These are phyloP conservation scores for Fabriciana adippe DNA, from an alignment of 2,888 invertebrate genomes.

Conservation along the genomic window DNA sequence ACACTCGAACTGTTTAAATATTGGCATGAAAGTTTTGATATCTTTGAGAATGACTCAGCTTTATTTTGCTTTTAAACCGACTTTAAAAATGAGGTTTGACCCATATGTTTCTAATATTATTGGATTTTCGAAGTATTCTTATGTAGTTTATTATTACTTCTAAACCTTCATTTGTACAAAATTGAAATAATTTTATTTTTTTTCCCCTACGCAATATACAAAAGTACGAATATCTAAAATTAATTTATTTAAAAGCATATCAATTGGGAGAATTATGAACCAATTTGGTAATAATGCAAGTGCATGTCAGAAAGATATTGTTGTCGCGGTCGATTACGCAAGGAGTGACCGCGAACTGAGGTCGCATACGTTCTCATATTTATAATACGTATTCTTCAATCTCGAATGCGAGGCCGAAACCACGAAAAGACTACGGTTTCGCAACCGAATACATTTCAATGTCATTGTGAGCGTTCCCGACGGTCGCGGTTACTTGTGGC, in stretches of 20 bases:
- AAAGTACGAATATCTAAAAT: not conserved
- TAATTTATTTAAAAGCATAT: slow-evolving; percentile 28
- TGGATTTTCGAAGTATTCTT: too few relatives aligned
- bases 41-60: not conserved
- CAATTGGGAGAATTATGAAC: slow-evolving; percentile 31
- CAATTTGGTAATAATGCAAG: slow-evolving; percentile 40
- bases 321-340: slow-evolving; percentile 73
- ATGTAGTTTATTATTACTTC: too few relatives aligned
- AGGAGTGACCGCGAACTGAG: slow-evolving; percentile 76
- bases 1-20: slow-evolving; percentile 47
- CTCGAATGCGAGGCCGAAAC: slow-evolving; percentile 69
- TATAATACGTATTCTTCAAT: slow-evolving; percentile 80
- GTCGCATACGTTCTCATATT: slow-evolving; percentile 80
- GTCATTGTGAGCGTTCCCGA: slow-evolving; percentile 68
- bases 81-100: too few relatives aligned
- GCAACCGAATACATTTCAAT: slow-evolving; percentile 75
- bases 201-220: too few relatives aligned
- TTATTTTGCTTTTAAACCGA: too few relatives aligned
- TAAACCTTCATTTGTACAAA: too few relatives aligned
- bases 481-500: slow-evolving; percentile 47
- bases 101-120: too few relatives aligned
- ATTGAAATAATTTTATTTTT: too few relatives aligned
- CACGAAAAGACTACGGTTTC: slow-evolving; percentile 79
- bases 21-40: slow-evolving; percentile 48
- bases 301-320: slow-evolving; percentile 56